phyloP scores from a whole-genome alignment of 2,113 vertebrate genomes.

The Xiphias gladius region DNA sequence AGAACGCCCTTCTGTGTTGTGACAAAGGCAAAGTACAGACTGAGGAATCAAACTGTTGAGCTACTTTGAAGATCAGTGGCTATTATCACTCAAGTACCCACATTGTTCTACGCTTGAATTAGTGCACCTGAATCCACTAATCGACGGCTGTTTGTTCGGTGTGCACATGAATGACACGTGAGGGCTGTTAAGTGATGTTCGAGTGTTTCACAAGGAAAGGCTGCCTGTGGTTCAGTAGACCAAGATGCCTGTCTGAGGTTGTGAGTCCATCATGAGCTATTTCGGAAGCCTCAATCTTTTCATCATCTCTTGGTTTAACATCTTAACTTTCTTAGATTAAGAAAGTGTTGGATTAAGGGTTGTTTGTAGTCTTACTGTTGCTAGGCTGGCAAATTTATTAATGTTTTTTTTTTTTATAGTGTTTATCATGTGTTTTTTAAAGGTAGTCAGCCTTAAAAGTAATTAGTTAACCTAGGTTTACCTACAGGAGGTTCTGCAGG shows the following conservation, averaged over 20 bases:
- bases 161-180: slow-evolving; percentile 58
- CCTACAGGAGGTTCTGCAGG: no score
- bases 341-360: neutral
- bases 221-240: slow-evolving; percentile 21
- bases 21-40: slow-evolving; percentile 68
- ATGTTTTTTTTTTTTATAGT: neutral
- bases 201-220: slow-evolving; percentile 53
- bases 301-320: neutral
- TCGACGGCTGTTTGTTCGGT: slow-evolving; percentile 63
- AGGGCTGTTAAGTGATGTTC: slow-evolving; percentile 70
- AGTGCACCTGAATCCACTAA: slow-evolving; percentile 80
- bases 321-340: no score
- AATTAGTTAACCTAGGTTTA: neutral
- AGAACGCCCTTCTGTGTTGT: slow-evolving; percentile 67
- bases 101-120: slow-evolving; percentile 80
- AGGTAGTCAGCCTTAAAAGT: neutral
- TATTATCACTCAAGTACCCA: slow-evolving; percentile 71
- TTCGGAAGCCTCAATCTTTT: slow-evolving; percentile 16
- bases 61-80: slow-evolving; percentile 77
- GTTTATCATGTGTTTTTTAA: neutral
- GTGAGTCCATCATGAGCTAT: slow-evolving; percentile 27
- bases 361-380: neutral
- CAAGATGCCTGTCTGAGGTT: slow-evolving; percentile 14
- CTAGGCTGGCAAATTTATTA: neutral
- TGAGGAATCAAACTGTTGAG: slow-evolving; percentile 60